A percentile compares a stretch with the other conserved stretches of the same genome.
These are phyloP conservation scores for Pogoniulus pusillus DNA, from an alignment of 2,797 vertebrate genomes.

Conservation along the genomic window DNA sequence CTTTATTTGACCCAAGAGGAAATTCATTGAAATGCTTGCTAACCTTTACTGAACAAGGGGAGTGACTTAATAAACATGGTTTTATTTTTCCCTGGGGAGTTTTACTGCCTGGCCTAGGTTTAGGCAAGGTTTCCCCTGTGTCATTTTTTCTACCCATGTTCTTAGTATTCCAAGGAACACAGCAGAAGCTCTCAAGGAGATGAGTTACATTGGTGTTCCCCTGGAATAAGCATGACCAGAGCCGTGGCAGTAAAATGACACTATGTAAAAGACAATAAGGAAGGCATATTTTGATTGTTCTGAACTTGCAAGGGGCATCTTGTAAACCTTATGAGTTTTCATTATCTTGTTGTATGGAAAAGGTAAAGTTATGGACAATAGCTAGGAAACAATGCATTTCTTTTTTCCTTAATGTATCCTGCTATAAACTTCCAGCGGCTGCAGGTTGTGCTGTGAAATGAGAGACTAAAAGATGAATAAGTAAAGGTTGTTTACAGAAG, in stretches of 20 bases:
- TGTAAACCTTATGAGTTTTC: conserved; percentile 22
- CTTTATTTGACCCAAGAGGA: conserved; percentile 37
- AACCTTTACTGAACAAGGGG: conserved; percentile 47
- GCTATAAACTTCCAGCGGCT: conserved; percentile 13
- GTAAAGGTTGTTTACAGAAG: conserved; percentile 33
- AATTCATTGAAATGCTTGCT: conserved; percentile 36
- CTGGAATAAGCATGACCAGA: conserved; percentile 36
- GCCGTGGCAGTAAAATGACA: conserved; percentile 34
- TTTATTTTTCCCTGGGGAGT: conserved; percentile 1
- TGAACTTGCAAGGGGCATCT: conserved; percentile 30
- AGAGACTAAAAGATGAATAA: conserved; percentile 33
- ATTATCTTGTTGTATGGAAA: conserved; percentile 20
- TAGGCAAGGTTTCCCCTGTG: conserved; percentile 45
- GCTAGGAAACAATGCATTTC: background rate
- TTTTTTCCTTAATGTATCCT: conserved; percentile 15
- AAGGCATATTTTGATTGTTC: conserved; percentile 52
- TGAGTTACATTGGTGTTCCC: background rate
- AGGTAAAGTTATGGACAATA: conserved; percentile 15
- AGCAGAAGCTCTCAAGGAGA: conserved; percentile 26
- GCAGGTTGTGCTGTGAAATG: conserved; percentile 16
- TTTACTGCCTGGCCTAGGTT: conserved; percentile 33
- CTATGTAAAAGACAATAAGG: background rate
- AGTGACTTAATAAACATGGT: conserved; percentile 18
- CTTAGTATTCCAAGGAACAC: conserved; percentile 41
- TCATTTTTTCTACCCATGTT: conserved; percentile 55